A percentile compares a stretch with the other conserved stretches of the same genome.
Evolutionary conservation across 2,113 vertebrate species (phyloP).

Genomic region (Dinomys branickii): DNA sequence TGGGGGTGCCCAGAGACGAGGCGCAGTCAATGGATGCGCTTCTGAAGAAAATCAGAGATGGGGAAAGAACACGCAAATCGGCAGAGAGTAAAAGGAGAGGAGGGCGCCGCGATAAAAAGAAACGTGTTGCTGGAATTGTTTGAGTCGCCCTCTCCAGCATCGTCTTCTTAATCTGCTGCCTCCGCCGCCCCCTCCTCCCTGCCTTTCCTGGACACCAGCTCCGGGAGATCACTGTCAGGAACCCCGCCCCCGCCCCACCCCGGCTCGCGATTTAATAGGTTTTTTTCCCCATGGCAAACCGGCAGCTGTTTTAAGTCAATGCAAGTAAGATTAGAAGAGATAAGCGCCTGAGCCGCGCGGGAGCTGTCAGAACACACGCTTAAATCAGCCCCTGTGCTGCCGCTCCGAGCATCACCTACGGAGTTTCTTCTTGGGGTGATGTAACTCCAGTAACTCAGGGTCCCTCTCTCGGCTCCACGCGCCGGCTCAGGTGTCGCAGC

Average conservation of each 20-base stretch:
- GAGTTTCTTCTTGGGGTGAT: conserved; percentile 14
- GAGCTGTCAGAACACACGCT: conserved; percentile 59
- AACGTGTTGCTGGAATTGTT: conserved; percentile 18
- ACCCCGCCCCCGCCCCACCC: background rate
- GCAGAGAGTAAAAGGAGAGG: background rate
- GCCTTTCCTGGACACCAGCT: background rate
- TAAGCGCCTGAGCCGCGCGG: background rate
- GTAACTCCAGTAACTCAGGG: conserved; percentile 65
- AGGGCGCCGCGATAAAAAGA: background rate
- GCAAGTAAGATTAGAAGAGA: conserved; percentile 69
- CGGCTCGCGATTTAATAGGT: conserved; percentile 8
- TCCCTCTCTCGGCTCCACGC: background rate
- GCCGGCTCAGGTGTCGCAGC: background rate
- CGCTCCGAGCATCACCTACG: background rate
- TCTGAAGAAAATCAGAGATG: conserved; percentile 1
- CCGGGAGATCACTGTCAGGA: background rate
- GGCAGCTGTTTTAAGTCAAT: conserved; percentile 60
- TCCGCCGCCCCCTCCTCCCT: background rate
- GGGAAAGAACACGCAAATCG: background rate
- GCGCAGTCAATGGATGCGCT: conserved; percentile 37
- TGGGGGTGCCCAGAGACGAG: conserved; percentile 50
- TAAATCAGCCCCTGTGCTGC: background rate
- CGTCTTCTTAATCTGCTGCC: background rate
- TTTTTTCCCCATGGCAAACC: background rate
- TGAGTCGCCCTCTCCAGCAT: background rate